Conservation (phyloP, 2,888 invertebrate genomes). For the Brachyopa scutellaris region DNA sequence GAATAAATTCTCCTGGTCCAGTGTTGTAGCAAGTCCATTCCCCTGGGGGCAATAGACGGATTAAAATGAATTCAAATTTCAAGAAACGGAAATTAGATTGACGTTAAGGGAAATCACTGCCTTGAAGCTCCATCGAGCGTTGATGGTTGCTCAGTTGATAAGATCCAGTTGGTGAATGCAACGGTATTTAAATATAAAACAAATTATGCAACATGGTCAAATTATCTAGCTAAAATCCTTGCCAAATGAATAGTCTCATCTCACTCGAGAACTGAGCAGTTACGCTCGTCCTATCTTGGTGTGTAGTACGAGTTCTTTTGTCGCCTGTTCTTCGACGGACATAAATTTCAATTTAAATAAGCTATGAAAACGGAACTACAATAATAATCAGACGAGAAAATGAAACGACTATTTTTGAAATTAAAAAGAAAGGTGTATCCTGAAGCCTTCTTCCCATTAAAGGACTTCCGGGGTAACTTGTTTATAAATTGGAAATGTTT, state of each 20-base stretch:
- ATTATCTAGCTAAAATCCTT: slow-evolving; percentile 40
- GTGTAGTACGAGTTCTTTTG: no score
- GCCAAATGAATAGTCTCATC: slow-evolving; percentile 9
- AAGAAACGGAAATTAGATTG: slow-evolving; percentile 71
- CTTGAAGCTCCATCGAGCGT: slow-evolving; percentile 28
- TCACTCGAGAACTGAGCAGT: slow-evolving; percentile 2
- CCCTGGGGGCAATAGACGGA: slow-evolving; percentile 63
- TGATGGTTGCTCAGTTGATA: slow-evolving; percentile 26
- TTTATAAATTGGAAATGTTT: slow-evolving; percentile 53
- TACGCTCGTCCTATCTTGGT: slow-evolving; percentile 7
- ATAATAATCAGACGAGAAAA: slow-evolving; percentile 39
- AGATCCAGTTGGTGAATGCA: slow-evolving; percentile 9
- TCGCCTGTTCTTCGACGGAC: no score
- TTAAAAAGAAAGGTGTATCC: neutral
- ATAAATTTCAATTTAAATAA: slow-evolving; percentile 29
- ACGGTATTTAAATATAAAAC: slow-evolving; percentile 7
- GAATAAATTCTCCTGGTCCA: neutral
- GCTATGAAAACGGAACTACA: slow-evolving; percentile 27
- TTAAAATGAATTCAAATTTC: slow-evolving; percentile 71
- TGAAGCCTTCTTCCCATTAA: neutral
- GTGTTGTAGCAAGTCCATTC: slow-evolving; percentile 12
- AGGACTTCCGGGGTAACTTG: slow-evolving; percentile 20
- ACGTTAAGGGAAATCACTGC: slow-evolving; percentile 69
- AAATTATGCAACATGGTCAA: slow-evolving; percentile 39
- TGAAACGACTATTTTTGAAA: slow-evolving; percentile 13